Evolutionary conservation across 2,113 vertebrate species (phyloP).

Genomic region (Dicerorhinus sumatrensis): DNA sequence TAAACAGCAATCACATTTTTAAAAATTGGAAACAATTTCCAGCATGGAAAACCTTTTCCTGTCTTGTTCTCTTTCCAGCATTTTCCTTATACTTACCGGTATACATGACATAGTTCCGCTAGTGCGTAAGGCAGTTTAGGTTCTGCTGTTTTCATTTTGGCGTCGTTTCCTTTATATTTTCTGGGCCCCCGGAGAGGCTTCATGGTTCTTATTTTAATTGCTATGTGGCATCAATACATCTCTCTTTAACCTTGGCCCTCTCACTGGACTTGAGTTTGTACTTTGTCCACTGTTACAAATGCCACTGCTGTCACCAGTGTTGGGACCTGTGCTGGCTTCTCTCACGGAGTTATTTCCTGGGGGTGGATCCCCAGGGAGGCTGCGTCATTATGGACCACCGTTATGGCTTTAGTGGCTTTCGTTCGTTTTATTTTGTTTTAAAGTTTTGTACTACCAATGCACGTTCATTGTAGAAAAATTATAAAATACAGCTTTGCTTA

Average conservation of each 20-base stretch:
- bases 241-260: not conserved
- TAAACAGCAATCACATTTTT: not conserved
- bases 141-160: not conserved
- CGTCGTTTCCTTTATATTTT: not conserved
- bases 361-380: not conserved
- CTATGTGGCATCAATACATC: fast-evolving
- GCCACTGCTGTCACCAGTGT: not conserved
- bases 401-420: not conserved
- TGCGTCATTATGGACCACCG: fast-evolving
- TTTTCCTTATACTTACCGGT: not conserved
- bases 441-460: not conserved
- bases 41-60: not conserved
- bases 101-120: not conserved
- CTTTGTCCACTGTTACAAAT: not conserved
- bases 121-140: not conserved
- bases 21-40: not conserved
- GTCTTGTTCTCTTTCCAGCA: not conserved
- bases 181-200: not conserved
- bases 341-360: not conserved
- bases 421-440: not conserved
- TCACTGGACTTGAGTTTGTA: not conserved
- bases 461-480: not conserved
- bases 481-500: not conserved
- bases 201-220: not conserved
- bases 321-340: not conserved